Evolutionary conservation across 2,888 invertebrate genomes (phyloP).

Genomic region (Trissolcus japonicus): DNA sequence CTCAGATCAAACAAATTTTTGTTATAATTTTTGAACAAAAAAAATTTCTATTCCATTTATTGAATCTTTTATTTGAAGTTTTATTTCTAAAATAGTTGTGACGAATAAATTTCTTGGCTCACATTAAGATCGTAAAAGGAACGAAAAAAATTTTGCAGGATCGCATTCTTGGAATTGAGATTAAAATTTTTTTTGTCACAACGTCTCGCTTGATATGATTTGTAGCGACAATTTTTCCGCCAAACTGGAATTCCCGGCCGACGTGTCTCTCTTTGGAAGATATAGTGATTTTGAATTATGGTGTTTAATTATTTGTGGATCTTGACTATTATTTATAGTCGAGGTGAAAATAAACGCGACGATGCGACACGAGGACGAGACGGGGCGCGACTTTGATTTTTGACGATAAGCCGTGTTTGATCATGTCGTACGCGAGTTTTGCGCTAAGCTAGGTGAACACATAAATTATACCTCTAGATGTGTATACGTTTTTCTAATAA

Average conservation of each 20-base stretch:
- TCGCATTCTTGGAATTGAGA: background rate
- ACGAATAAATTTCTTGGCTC: too few relatives aligned
- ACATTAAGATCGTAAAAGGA: background rate
- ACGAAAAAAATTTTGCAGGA: background rate
- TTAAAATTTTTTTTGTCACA: background rate
- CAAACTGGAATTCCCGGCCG: constrained; percentile 13
- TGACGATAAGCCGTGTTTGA: constrained; percentile 43
- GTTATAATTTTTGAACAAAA: background rate
- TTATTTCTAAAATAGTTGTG: too few relatives aligned
- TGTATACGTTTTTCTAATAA: constrained; percentile 27
- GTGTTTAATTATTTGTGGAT: constrained; percentile 26
- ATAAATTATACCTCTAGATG: constrained; percentile 25
- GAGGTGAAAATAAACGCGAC: constrained; percentile 4
- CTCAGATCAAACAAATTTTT: constrained; percentile 72
- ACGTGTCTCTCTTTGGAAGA: constrained; percentile 9
- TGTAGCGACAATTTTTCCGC: constrained; percentile 1
- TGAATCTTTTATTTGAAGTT: too few relatives aligned
- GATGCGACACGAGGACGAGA: background rate
- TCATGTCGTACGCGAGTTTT: constrained; percentile 23
- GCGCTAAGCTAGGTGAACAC: constrained; percentile 10
- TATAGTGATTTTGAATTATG: constrained; percentile 35
- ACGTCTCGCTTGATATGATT: too few relatives aligned
- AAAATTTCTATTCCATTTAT: too few relatives aligned
- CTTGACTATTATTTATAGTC: constrained; percentile 41
- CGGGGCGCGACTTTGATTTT: constrained; percentile 8